Base-by-base conservation (phyloP, 2,113 vertebrate genomes). In the Chloebia gouldiae region DNA sequence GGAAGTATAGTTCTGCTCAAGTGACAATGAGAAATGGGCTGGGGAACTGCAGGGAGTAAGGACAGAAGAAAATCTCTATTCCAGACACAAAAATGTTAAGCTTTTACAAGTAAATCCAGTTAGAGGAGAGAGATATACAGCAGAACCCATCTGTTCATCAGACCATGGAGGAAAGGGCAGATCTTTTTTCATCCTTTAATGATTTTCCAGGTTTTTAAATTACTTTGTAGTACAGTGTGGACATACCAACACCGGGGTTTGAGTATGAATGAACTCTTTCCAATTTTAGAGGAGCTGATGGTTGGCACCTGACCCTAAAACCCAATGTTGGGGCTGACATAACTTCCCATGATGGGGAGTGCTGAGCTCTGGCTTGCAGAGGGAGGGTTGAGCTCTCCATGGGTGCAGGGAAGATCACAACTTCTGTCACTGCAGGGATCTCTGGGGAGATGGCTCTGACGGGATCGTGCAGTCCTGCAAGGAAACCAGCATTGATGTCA, bases 21-120 rank as follows among this genome's bases (percentile, higher is more conserved):
- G 59, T 81, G 95, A 95, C 96, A 93, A 54, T 86, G 90, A 97
- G 93, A 91, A 95, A 96, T 92, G 86, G 78, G 65, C 68, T 94
- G 73, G 10, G 16, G 66, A 92, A 44, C 90, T 64, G 45, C 60
- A 64, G 71, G 75, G 87, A 95, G 76, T 75, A 95, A 94, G 92
- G 93, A 79, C 37, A 70, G 83, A 79, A 82, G 64, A 81, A 96
- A 96, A 97, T 86, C 60, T 96, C 71, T 95, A 37, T 51, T 88
- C 56, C 85, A 89, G 90, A 73, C 60, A 84, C 68, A 92, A 86
- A 92, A 89, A 80, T 39, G 31, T 86, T 92, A 86, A 95, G 72
- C 71, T 54, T 95, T 86, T 9, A 4, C 64, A 64, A 81, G 75
- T 28, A 95, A 93, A 97, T 95, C 78, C 61, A 57, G 57, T 77